Base-by-base conservation (phyloP, 2,797 vertebrate genomes). In the Peromyscus melanophrys region DNA sequence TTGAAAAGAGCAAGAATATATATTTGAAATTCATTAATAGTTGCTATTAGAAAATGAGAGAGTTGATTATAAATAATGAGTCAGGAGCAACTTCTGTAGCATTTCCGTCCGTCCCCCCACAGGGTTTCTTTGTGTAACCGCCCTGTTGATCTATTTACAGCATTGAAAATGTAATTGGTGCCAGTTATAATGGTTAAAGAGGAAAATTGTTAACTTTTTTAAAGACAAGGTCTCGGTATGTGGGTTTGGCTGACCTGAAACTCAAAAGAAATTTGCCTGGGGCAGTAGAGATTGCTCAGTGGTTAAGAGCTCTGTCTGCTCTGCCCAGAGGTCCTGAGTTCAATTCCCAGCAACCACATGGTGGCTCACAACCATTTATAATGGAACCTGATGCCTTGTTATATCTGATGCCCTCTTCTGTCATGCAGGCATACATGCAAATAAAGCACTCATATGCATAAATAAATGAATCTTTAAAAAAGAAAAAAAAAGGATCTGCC, bases 21-120 rank as follows among this genome's bases (percentile, higher is more conserved):
- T 29, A 87, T 27, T 81, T 80, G 29, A 95, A 92, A 92, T 92
- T 92, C 43, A 88, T 59, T 55, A 46, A 34, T 82, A 37, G 6
- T 91, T 86, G 31, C 80, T 57, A 88, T 91, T 90, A 16, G 11
- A 19, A 34, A 69, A 1, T 82, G 40, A 78, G 46, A 1, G 10
- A 63, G 31, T 52, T 71, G 46, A 49, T 37, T 37, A 71, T 69
- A 34, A 27, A 10, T 96, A 37, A 78, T 95, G 25, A 91, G 65
- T 59, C 16, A 83, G 43, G 76, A 94, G 31, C 75, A 77, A 85
- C 34, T 94, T 95, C 73, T 90, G 14, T n/a, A 75, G 91, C 95
- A 55, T 55, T 11, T 5, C 19, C 43, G 43, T 1, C 11, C n/a
- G 5, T 1, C 8, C 43, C 43, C 43, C 43, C 43, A 12, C 69